Evolutionary conservation across 1,140 invertebrate genomes (phyloP), one percentile per base, ranked within the genome.

Genomic region (Drosophila malerkotliana): DNA sequence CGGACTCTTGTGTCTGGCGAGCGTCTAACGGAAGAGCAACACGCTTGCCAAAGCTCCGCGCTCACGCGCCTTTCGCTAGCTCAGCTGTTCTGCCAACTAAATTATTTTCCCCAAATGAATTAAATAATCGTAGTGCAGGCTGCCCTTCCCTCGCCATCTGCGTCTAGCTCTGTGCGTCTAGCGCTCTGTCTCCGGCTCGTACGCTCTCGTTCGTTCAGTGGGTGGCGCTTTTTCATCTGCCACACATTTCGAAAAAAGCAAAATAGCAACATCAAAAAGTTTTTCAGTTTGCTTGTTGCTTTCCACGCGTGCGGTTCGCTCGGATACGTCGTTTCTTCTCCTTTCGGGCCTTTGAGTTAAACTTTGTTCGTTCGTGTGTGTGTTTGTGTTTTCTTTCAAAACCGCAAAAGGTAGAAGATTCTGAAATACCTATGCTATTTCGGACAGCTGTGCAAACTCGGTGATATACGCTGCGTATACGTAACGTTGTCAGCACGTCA

Each of bases 261-360:
- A 85, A 85, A 87, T 88, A 85, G 82, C 82, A 82, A 87, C 79
- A 88, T 88, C 59, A 87, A 72, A 80, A 88, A 79, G 79, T 87
- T 87, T 79, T 90, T 90, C 81, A 90, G 87, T 90, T 90, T 78
- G 87, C 87, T 90, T 83, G 88, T 90, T 90, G 87, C 87, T 83
- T 72, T 73, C 53, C 69, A 74, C 82, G 87, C 87, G 87, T 87
- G 69, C 87, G 82, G 87, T 47, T 44, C 8, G 72, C 54, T 54
- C 47, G 52, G 63, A 52, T 39, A 64, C 34, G 39, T 47, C 12
- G 15, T 4, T 49, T 30, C 12, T 12, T 14, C 41, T 9, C 9
- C 9, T 7, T n/a, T 44, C n/a, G 41, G 26, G 12, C 28, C 39
- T 28, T n/a, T 39, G 10, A 10, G 49, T 34, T 47, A 47, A 8